phyloP scores from a whole-genome alignment of 2,888 invertebrate species.

The Therioaphis trifolii region DNA sequence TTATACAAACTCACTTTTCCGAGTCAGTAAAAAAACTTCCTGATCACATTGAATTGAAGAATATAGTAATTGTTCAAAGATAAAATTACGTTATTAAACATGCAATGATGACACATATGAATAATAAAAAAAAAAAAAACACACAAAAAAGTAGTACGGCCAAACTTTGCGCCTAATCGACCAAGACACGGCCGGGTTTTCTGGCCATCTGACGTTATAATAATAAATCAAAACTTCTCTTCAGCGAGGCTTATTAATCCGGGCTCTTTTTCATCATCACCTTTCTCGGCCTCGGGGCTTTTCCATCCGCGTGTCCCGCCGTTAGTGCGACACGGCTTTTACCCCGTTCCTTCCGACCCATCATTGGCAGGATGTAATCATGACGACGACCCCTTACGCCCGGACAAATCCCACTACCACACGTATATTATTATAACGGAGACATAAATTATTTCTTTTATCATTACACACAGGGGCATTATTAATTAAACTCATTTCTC shows the following conservation, averaged over 20 bases:
- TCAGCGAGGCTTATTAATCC: constrained; percentile 58
- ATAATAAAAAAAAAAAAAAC: constrained; percentile 14
- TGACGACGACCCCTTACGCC: constrained; percentile 40
- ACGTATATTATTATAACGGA: constrained; percentile 43
- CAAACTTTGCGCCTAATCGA: constrained; percentile 19
- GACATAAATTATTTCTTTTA: constrained; percentile 63
- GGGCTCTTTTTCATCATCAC: constrained; percentile 62
- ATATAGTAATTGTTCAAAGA: no score
- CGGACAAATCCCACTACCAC: constrained; percentile 50
- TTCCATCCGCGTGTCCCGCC: not conserved
- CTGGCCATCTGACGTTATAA: constrained; percentile 29
- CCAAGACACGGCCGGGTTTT: not conserved
- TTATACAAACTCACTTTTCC: no score
- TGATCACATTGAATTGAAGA: no score
- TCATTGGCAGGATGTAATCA: constrained; percentile 53
- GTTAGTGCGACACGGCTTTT: not conserved
- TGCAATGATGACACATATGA: not conserved
- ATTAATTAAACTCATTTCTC: constrained; percentile 62
- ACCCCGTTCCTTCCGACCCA: not conserved
- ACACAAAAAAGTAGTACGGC: constrained; percentile 5
- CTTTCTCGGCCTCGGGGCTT: constrained; percentile 31
- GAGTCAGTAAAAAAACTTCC: no score
- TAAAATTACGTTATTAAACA: not conserved
- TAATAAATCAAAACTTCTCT: constrained; percentile 61
- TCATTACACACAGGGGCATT: constrained; percentile 55